phyloP scores from a whole-genome alignment of 2,797 vertebrate genomes.

The Monodelphis domestica region DNA sequence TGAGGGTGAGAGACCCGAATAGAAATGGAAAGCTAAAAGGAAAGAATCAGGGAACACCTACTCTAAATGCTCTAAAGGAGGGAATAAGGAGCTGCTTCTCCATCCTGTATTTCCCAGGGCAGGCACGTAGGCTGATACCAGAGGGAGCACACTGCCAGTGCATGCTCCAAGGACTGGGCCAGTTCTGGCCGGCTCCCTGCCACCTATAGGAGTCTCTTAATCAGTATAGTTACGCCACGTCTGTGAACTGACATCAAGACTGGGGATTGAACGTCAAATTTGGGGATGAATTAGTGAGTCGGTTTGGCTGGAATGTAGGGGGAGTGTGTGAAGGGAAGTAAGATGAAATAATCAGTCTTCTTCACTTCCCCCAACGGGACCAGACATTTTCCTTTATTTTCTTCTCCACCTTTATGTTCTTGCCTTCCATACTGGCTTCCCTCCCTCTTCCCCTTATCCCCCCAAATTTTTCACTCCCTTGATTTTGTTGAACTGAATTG shows the following conservation, averaged over 20 bases:
- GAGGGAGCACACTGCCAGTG: neutral
- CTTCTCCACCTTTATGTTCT: neutral
- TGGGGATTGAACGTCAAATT: neutral
- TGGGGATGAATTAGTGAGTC: neutral
- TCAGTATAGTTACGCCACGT: neutral
- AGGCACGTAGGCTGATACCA: neutral
- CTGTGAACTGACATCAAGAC: neutral
- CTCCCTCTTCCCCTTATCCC: neutral
- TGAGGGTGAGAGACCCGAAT: neutral
- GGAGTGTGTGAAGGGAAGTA: neutral
- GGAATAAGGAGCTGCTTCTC: neutral
- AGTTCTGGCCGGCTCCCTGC: neutral
- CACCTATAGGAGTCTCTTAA: neutral
- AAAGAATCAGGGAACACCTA: neutral
- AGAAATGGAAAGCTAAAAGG: neutral
- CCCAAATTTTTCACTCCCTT: neutral
- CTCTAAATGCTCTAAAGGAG: neutral
- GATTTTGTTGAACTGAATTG: neutral
- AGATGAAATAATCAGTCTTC: neutral
- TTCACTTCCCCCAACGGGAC: neutral
- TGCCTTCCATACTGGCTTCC: neutral
- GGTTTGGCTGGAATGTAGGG: neutral
- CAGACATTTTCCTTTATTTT: neutral
- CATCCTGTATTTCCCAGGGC: neutral
- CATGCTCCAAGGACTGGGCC: neutral